Conservation (phyloP, 2,113 vertebrate species). For the Nesoenas mayeri region DNA sequence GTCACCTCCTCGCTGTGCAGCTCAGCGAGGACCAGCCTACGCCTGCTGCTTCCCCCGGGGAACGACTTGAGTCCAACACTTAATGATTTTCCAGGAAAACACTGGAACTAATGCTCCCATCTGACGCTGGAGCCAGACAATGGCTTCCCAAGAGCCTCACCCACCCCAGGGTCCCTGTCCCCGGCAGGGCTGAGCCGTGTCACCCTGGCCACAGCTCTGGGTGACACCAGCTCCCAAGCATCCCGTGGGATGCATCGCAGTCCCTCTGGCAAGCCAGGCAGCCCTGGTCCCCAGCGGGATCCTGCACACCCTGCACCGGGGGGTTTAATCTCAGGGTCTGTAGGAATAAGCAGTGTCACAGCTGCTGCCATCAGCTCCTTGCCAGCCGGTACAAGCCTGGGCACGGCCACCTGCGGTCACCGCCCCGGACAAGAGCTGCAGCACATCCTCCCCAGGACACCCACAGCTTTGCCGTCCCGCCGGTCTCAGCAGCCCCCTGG, state of each 20-base stretch:
- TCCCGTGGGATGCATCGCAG: neutral
- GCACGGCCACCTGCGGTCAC: neutral
- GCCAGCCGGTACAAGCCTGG: neutral
- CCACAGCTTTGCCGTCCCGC: neutral
- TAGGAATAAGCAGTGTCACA: neutral
- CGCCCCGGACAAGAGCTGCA: neutral
- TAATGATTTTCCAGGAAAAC: neutral
- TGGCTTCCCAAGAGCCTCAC: neutral
- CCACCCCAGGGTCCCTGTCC: neutral
- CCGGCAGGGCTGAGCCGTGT: neutral
- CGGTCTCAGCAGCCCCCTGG: too few relatives aligned
- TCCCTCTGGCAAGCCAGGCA: fast-evolving
- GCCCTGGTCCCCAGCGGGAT: neutral
- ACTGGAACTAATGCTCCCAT: neutral
- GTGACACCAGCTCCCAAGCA: neutral
- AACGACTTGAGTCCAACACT: neutral
- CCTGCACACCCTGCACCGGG: neutral
- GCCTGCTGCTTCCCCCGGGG: neutral
- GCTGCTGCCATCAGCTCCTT: neutral
- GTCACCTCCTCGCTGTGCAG: neutral
- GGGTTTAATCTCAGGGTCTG: neutral
- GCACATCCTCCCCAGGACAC: neutral
- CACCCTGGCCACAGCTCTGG: neutral
- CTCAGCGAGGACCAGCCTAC: neutral
- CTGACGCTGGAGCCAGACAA: neutral